A percentile compares a stretch with the other conserved stretches of the same genome.
These are phyloP conservation scores for Biston stratarius DNA, from an alignment of 2,888 invertebrate genomes.

Conservation along the genomic window DNA sequence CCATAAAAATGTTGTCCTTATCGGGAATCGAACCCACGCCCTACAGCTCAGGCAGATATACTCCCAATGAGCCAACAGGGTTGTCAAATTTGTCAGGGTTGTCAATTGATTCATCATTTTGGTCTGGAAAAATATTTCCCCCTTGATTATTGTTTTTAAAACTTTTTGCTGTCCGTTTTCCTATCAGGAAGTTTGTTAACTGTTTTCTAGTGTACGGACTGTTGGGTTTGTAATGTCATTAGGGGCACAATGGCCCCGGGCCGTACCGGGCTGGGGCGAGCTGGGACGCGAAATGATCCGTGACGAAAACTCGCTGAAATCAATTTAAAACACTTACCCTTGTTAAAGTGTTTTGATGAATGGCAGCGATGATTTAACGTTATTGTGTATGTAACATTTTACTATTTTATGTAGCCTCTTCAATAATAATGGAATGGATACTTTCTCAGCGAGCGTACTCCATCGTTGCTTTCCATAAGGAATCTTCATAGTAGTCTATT, in stretches of 20 bases:
- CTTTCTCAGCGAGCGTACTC: too few relatives aligned
- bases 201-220: conserved; percentile 30
- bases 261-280: conserved; percentile 40
- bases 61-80: too few relatives aligned
- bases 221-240: conserved; percentile 68
- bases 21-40: too few relatives aligned
- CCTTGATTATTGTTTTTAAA: not conserved
- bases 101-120: too few relatives aligned
- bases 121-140: too few relatives aligned
- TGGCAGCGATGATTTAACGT: conserved; percentile 40
- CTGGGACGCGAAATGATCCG: conserved; percentile 68
- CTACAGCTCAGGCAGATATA: too few relatives aligned
- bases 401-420: not conserved
- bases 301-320: conserved; percentile 73
- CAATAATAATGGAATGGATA: too few relatives aligned
- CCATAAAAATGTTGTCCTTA: too few relatives aligned
- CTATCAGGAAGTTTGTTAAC: not conserved
- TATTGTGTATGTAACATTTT: conserved; percentile 1
- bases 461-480: too few relatives aligned
- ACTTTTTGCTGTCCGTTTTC: not conserved
- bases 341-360: conserved; percentile 70
- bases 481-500: too few relatives aligned
- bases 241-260: conserved; percentile 65
- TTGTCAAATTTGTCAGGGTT: too few relatives aligned
- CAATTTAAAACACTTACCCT: conserved; percentile 77